These are phyloP conservation scores for Dicrostonyx torquatus DNA, from an alignment of 2,797 vertebrate species.

Conservation along the genomic window DNA sequence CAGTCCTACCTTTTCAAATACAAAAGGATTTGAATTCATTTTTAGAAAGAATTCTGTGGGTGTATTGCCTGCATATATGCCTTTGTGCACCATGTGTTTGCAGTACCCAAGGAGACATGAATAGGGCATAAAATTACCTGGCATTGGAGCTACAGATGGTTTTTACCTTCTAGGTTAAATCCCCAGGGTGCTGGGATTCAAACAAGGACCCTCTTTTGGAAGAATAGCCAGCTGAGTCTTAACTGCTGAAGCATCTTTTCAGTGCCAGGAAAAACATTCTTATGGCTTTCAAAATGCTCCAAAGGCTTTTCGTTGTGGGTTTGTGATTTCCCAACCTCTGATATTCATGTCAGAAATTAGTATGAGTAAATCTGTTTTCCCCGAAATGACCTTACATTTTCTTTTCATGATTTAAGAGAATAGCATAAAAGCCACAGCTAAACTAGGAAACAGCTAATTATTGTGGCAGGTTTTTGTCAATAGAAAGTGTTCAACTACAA, in stretches of 20 bases:
- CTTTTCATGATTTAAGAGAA: constrained; percentile 53
- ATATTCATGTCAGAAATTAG: constrained; percentile 34
- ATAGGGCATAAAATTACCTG: not conserved
- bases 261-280: constrained; percentile 4
- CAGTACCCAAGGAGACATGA: no score
- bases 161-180: not conserved
- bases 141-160: not conserved
- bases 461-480: constrained; percentile 39
- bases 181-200: not conserved
- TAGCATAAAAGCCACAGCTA: constrained; percentile 36
- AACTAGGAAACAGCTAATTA: constrained; percentile 68
- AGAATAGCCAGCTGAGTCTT: not conserved
- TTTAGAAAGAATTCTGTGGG: not conserved
- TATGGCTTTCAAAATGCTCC: constrained; percentile 8
- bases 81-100: not conserved
- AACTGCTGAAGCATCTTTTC: not conserved
- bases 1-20: constrained; percentile 21
- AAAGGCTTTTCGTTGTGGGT: constrained; percentile 17
- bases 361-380: constrained; percentile 41
- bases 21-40: not conserved
- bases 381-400: constrained; percentile 13
- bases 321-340: constrained; percentile 45
- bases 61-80: not conserved
- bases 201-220: not conserved
- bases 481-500: constrained; percentile 55